phyloP scores from a whole-genome alignment of 2,797 vertebrate species.

The Pseudomugil tenellus region DNA sequence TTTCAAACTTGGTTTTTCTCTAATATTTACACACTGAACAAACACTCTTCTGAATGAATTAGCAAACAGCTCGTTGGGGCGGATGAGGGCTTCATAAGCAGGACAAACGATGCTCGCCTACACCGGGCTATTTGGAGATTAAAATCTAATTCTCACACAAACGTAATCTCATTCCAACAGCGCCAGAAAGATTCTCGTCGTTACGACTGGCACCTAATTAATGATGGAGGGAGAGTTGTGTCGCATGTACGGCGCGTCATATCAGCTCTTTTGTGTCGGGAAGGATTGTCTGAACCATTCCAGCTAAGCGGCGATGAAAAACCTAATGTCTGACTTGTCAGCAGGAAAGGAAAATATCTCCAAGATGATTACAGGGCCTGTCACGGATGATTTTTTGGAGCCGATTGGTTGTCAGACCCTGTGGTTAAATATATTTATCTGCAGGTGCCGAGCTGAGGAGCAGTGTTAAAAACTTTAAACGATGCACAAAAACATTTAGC shows the following conservation, averaged over 20 bases:
- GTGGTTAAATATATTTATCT: slow-evolving; percentile 5
- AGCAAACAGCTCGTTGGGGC: slow-evolving; percentile 66
- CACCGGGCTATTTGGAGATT: slow-evolving; percentile 58
- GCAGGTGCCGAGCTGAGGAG: too few relatives aligned
- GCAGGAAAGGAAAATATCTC: slow-evolving; percentile 44
- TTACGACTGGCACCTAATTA: slow-evolving; percentile 73
- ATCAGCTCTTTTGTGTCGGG: slow-evolving; percentile 35
- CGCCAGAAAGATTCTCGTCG: slow-evolving; percentile 56
- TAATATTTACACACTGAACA: slow-evolving; percentile 55
- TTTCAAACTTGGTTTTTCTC: slow-evolving; percentile 25
- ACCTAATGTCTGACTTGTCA: slow-evolving; percentile 52
- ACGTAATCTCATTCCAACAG: slow-evolving; percentile 70
- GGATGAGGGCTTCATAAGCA: slow-evolving; percentile 57
- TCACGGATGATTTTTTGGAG: slow-evolving; percentile 20
- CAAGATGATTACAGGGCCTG: slow-evolving; percentile 49
- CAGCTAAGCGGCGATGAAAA: slow-evolving; percentile 54
- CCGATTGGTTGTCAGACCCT: slow-evolving; percentile 12
- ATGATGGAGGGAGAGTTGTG: slow-evolving; percentile 49
- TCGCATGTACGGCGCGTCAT: slow-evolving; percentile 20
- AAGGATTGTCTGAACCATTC: slow-evolving; percentile 53
- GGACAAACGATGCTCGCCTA: slow-evolving; percentile 44
- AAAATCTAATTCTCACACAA: slow-evolving; percentile 63
- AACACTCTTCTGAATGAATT: slow-evolving; percentile 58
- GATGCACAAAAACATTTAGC: too few relatives aligned
- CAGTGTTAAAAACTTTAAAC: too few relatives aligned